Evolutionary conservation across 1,140 invertebrate species (phyloP), one percentile per base, ranked within the genome.

Genomic region (Papilio aristodemus): DNA sequence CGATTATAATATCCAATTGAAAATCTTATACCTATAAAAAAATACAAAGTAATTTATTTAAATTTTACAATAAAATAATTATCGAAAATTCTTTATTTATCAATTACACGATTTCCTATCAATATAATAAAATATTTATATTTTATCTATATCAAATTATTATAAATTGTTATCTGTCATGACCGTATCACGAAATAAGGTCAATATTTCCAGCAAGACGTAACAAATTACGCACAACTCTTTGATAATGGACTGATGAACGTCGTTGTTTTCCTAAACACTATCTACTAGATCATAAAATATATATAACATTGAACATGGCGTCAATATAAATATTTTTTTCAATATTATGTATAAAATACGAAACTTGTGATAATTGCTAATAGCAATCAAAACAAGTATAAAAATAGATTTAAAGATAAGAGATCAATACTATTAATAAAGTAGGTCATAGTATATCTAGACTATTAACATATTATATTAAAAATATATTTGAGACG

Each of bases 151-250:
- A 50, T 50, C 46, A 25, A 22, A 50, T 54, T 22, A 10, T 54
- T 54, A 54, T 22, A 54, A 25, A 25, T 22, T 54, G 46, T 54
- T 54, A 54, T 54, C 46, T 54, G 46, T 54, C 46, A 54, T 54
- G 46, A 54, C 46, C 46, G 46, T 59, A 59, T 32, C 57, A 59
- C 7, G 25, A 22, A 59, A 59, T 59, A 59, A 59, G 57, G 57
- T 59, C 57, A 59, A 59, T 17, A 59, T 36, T 59, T 59, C 57
- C 57, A 36, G 25, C 57, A 13, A 54, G 46, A 59, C 57, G 57
- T 59, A 59, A 59, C 25, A 17, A 59, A 59, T 59, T 32, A 59
- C 57, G 25, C 57, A 36, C 57, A 59, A 32, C 13, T 13, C 27
- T 36, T 13, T 54, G 46, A 54, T 54, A 54, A 54, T 3, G 10